Evolutionary conservation across 2,113 vertebrate species (phyloP), one percentile per base, ranked within the genome.

Genomic region (Pseudonaja textilis): DNA sequence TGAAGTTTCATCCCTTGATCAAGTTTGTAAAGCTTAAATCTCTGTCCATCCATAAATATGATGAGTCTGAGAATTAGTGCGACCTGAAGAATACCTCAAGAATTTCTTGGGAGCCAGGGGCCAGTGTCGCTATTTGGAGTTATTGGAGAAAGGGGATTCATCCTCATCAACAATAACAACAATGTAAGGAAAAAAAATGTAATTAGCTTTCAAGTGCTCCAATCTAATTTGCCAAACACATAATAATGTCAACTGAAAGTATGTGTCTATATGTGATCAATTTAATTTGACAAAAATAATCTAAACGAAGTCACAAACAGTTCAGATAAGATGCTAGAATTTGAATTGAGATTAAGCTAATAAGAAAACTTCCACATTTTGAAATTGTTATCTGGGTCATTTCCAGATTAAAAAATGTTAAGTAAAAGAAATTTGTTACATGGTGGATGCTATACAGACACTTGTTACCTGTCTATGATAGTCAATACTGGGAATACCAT

Each of bases 101-200:
- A 74, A 34, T 74, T 74, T 74, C 16, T 74, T 74, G 14, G 94
- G 95, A 93, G 56, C 56, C 56, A 42, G 9, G 8, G 88, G 39
- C 14, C 56, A 47, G 23, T 45, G 42, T 18, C 23, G 14, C 34
- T 61, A 16, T 42, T 59, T 16, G 42, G 56, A 61, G 10, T 23
- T 59, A 56, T 22, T 95, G 93, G 42, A 29, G 96, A 94, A 91
- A 91, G 91, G 94, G 91, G 69, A 20, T 74, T 74, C n/a, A 74
- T 74, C n/a, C n/a, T 20, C 69, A 74, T 74, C n/a, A 74, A 74
- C 14, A 74, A 74, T 74, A 74, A 74, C 69, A 74, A 74, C 2
- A 74, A 16, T 39, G 16, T 39, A 74, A 39, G n/a, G 50, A 0
- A 52, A 52, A 52, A 52, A 92, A 61, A 26, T 59, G 56, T 12